Base-by-base conservation (phyloP, 2,113 vertebrate species). In the Regulus satrapa region DNA sequence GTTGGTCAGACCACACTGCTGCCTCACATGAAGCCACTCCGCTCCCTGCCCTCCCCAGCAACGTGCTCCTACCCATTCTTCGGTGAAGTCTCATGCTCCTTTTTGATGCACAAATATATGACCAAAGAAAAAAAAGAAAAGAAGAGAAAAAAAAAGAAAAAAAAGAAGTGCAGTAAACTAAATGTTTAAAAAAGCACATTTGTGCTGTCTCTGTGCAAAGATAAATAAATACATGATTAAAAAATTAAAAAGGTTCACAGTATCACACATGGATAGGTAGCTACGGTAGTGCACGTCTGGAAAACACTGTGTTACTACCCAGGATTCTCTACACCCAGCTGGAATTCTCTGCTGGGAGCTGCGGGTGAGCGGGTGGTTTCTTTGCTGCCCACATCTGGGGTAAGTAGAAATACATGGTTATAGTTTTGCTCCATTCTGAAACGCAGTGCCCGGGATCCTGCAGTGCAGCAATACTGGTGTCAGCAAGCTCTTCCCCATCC, bases 211-310 rank as follows among this genome's bases (percentile, higher is more conserved):
- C 90, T 97, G 97, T 97, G 97, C 97, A 97, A 96, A 97, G 95
- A 95, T 87, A 74, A 98, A 98, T 98, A 98, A 98, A 98, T 98
- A 98, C 66, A 92, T 56, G 94, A 91, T 88, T 51, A 94, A 94
- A 94, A 93, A 94, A 93, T 85, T 84, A 46, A 89, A 85, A 78
- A 90, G 82, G 95, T 94, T 98, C 97, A 96, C 97, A 95, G 94
- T 94, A 97, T 97, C 95, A 88, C 91, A 89, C 95, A 97, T 87
- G 88, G 96, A 91, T 67, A 92, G 95, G 97, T 89, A 91, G 97
- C 64, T 96, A 96, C 28, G 34, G 97, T 95, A 95, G 94, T 92
- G 96, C 91, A 77, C 31, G 4, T 78, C 68, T 93, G 88, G 68
- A 84, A 94, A 97, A 97, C 88, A 93, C 92, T 94, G 89, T 92